Percentiles rank a stretch among this genome's conserved stretches.
These are phyloP conservation scores for Aricia artaxerxes DNA, from an alignment of 2,888 invertebrate species.

Conservation along the genomic window DNA sequence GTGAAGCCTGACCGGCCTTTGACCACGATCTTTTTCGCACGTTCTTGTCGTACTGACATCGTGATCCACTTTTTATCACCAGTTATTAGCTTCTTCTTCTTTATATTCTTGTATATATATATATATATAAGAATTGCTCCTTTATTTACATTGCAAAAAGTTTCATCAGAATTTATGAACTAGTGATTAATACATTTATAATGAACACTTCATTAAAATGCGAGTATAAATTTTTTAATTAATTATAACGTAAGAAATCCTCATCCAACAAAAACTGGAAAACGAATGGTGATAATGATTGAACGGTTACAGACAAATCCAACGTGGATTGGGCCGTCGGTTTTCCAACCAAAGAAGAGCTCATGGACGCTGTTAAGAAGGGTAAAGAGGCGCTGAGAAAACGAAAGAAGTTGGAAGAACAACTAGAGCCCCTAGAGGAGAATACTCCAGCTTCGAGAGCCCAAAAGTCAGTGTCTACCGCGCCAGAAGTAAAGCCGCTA, in stretches of 20 bases:
- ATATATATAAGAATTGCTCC: too few relatives aligned
- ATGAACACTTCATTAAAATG: not conserved
- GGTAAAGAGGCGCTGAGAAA: slow-evolving; percentile 81
- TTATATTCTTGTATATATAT: too few relatives aligned
- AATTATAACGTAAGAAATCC: too few relatives aligned
- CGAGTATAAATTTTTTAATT: not conserved
- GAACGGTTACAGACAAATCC: slow-evolving; percentile 48
- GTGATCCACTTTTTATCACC: too few relatives aligned
- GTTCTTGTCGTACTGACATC: too few relatives aligned
- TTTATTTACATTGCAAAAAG: too few relatives aligned
- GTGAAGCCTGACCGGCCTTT: too few relatives aligned
- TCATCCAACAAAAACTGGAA: not conserved
- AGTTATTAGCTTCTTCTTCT: too few relatives aligned
- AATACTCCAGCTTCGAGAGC: slow-evolving; percentile 85
- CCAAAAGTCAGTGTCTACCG: slow-evolving; percentile 85
- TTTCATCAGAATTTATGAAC: too few relatives aligned
- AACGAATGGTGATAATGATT: not conserved
- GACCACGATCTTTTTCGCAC: too few relatives aligned
- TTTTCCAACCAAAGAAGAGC: slow-evolving; percentile 58
- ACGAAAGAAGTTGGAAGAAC: slow-evolving; percentile 78
- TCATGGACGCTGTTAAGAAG: slow-evolving; percentile 73
- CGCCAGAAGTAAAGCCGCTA: slow-evolving; percentile 80
- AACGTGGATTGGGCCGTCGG: slow-evolving; percentile 52
- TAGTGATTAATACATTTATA: not conserved
- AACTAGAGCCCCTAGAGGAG: slow-evolving; percentile 63